These are phyloP conservation scores for Pangasius krempfi DNA, from an alignment of 2,797 vertebrate species.

Conservation along the genomic window DNA sequence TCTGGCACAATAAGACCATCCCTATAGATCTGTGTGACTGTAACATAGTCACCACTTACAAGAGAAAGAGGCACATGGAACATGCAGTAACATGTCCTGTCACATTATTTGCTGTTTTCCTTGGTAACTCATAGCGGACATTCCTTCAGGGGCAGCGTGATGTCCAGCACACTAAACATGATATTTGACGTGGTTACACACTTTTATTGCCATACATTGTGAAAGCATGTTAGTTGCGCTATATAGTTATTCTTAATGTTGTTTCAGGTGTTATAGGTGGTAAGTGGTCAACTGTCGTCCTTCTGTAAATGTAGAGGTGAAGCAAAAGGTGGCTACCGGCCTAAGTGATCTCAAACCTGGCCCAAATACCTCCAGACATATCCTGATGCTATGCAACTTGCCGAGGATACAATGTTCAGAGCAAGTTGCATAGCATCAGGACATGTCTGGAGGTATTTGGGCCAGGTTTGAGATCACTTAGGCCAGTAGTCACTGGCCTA, in stretches of 20 bases:
- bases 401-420: too few relatives aligned
- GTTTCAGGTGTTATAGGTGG: not conserved
- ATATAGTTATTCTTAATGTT: not conserved
- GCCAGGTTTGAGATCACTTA: too few relatives aligned
- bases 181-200: not conserved
- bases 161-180: not conserved
- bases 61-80: not conserved
- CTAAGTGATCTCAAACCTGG: not conserved
- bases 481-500: too few relatives aligned
- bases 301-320: not conserved
- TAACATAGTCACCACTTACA: not conserved
- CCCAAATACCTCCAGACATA: not conserved
- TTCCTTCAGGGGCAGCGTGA: not conserved
- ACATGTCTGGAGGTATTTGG: too few relatives aligned
- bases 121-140: not conserved
- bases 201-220: not conserved
- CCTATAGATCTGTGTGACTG: not conserved
- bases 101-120: not conserved
- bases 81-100: slow-evolving; percentile 1
- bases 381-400: not conserved
- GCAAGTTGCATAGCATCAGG: too few relatives aligned
- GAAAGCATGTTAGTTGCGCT: not conserved
- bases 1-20: not conserved
- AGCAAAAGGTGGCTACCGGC: not conserved
- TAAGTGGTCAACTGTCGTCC: not conserved